These are phyloP conservation scores for Nothura maculosa DNA, from an alignment of 2,797 vertebrate species.

Conservation along the genomic window DNA sequence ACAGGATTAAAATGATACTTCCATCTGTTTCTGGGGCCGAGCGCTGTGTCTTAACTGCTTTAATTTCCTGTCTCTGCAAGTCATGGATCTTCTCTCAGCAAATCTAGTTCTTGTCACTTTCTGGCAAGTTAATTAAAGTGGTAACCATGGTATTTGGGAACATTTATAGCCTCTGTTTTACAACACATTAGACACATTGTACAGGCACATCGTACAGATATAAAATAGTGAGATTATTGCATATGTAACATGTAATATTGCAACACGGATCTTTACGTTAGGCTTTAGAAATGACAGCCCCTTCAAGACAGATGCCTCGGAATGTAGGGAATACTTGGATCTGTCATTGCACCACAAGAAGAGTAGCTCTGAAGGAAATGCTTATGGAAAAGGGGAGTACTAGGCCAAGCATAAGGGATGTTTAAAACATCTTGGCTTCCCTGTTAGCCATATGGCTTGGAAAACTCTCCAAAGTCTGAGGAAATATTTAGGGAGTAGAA, in stretches of 20 bases:
- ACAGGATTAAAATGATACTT: not conserved
- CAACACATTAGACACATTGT: not conserved
- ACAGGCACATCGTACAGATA: no score
- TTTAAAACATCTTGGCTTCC: not conserved
- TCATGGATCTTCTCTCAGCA: not conserved
- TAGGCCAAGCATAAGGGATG: not conserved
- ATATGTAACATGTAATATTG: not conserved
- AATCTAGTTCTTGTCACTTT: conserved; percentile 15
- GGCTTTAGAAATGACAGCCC: not conserved
- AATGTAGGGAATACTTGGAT: not conserved
- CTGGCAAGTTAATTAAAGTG: not conserved
- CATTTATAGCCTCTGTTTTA: not conserved
- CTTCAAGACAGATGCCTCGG: not conserved
- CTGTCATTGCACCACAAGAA: not conserved
- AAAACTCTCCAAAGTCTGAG: not conserved
- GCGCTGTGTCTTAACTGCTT: not conserved
- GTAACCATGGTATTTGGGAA: not conserved
- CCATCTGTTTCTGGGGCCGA: not conserved
- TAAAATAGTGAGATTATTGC: no score
- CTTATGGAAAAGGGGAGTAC: not conserved
- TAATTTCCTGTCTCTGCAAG: conserved; percentile 43
- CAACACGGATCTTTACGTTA: not conserved
- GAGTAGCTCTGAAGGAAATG: conserved; percentile 6
- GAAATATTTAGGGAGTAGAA: not conserved
- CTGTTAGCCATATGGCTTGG: not conserved